phyloP scores from a whole-genome alignment of 2,113 vertebrate species.

The Azemiops feae region DNA sequence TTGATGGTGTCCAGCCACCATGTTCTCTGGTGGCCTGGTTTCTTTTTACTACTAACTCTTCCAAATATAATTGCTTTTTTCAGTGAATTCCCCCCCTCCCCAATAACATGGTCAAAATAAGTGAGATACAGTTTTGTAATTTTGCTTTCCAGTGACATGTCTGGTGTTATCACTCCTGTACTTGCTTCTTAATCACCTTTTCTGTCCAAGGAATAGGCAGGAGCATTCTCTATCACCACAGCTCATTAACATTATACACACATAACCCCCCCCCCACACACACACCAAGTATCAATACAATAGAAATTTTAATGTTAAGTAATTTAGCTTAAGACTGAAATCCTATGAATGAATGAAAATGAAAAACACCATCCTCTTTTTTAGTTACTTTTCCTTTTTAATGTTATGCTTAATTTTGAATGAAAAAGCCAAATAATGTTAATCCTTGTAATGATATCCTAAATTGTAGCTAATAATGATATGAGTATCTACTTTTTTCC shows the following conservation, averaged over 20 bases:
- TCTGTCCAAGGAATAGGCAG: no score
- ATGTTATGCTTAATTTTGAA: neutral
- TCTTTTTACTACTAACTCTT: neutral
- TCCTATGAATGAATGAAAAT: no score
- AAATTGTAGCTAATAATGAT: neutral
- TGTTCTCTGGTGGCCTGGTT: neutral
- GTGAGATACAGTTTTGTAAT: no score
- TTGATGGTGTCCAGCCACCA: neutral
- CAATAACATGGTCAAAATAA: no score
- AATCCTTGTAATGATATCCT: neutral
- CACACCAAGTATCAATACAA: neutral
- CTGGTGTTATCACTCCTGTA: no score
- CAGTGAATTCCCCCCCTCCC: no score
- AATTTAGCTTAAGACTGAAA: neutral
- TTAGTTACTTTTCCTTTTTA: neutral
- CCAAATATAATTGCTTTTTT: neutral
- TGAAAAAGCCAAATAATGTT: neutral
- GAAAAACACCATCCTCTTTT: neutral
- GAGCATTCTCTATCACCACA: no score
- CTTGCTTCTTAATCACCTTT: no score
- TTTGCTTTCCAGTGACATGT: no score
- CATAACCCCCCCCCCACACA: neutral
- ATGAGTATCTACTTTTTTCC: neutral
- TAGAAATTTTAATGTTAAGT: neutral
- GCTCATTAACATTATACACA: neutral